Evolutionary conservation across 2,888 invertebrate species (phyloP), one percentile per base, ranked within the genome.

Genomic region (Phlogophora meticulosa): DNA sequence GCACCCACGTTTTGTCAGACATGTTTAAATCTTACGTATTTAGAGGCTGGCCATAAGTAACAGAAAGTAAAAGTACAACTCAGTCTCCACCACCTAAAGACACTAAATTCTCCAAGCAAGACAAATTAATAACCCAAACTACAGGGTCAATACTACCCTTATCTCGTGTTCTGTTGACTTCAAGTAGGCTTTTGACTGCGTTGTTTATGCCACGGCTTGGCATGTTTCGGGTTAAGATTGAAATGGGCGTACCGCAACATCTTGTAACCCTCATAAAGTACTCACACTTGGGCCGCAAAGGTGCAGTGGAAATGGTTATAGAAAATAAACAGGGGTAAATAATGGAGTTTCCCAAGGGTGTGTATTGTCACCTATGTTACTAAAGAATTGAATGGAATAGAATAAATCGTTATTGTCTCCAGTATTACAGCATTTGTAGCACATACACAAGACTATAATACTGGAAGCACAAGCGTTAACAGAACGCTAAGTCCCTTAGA

Each of bases 201-300:
- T 67, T 59, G 61, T 76, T 72, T 77, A 77, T 61, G 48, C 59
- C 36, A 52, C 17, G 24, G 38, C 59, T 51, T 45, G 62, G 48
- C 51, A 63, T 77, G 55, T 72, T 77, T 62, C 36, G 72, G 68
- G 77, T 59, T 72, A 51, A 60, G 55, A 62, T 77, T 63, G 59
- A 67, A 60, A 77, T 62, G 51, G 67, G 62, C 59, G 20, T 5
- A 77, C 72, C 68, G 56, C 67, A 77, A 72, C 61, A 67, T 77
- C 72, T 77, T 72, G 58, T 72, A 62, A 77, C 75, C 75, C 72
- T 77, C 67, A 77, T 72, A 72, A 72, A 68, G 68, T 62, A 77
- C 67, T 67, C 55, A 56, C 58, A 52, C 56, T 45, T 40, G 34
- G 48, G 24, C 77, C 61, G 24, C 45, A 40, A 59, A 62, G 56